phyloP scores from a whole-genome alignment of 2,113 vertebrate genomes.

The Isichthys henryi region DNA sequence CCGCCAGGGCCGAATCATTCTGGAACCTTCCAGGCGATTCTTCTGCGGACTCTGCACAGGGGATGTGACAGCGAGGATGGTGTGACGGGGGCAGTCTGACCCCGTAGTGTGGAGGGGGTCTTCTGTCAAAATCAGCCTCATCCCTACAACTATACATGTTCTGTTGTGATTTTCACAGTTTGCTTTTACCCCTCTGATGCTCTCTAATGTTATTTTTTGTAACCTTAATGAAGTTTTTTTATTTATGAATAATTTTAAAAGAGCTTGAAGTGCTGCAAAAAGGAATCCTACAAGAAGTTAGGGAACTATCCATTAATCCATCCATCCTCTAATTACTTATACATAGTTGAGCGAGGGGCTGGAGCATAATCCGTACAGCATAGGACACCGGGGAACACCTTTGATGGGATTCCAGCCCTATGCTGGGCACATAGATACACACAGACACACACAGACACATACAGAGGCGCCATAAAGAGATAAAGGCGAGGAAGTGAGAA shows the following conservation, averaged over 20 bases:
- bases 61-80: not conserved
- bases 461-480: not conserved
- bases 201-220: not conserved
- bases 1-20: not conserved
- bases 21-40: not conserved
- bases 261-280: not conserved
- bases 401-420: not conserved
- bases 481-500: not conserved
- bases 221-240: not conserved
- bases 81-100: not conserved
- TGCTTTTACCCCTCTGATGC: not conserved
- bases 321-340: not conserved
- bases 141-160: no score
- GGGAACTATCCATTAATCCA: not conserved
- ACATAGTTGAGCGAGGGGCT: not conserved
- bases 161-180: not conserved
- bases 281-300: not conserved
- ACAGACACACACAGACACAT: not conserved
- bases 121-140: not conserved
- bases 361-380: not conserved
- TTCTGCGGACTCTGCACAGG: not conserved
- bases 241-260: not conserved
- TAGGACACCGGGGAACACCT: not conserved
- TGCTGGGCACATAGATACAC: not conserved
- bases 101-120: not conserved